Conservation (phyloP, 2,888 invertebrate species). For the Mamestra brassicae region DNA sequence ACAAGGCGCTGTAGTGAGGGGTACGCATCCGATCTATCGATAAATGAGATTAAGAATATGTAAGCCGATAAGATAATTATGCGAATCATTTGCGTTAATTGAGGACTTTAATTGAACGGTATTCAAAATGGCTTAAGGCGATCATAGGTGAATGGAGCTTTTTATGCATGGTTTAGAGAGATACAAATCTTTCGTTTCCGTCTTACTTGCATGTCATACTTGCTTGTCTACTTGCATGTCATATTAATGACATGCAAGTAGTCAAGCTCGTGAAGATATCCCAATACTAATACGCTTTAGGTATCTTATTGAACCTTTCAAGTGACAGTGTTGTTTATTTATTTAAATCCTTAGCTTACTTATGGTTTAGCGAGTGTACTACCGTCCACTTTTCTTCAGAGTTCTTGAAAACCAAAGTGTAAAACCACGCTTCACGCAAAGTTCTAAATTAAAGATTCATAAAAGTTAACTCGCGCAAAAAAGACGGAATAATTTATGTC, state of each 20-base stretch:
- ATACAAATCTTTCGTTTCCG: not conserved
- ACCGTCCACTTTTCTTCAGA: not conserved
- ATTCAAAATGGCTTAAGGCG: slow-evolving; percentile 1
- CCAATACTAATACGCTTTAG: too few species aligned
- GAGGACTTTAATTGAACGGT: slow-evolving; percentile 17
- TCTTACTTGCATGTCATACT: too few species aligned
- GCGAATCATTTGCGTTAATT: slow-evolving; percentile 29
- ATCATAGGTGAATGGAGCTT: not conserved
- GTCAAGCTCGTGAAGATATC: too few species aligned
- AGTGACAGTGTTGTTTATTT: too few species aligned
- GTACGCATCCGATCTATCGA: slow-evolving; percentile 68
- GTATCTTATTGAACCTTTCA: too few species aligned
- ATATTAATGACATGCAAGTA: too few species aligned
- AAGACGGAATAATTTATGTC: slow-evolving; percentile 24
- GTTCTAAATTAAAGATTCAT: slow-evolving; percentile 9
- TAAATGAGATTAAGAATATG: slow-evolving; percentile 61
- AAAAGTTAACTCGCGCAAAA: slow-evolving; percentile 11
- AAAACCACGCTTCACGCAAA: not conserved
- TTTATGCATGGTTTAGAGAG: not conserved
- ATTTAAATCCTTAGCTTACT: too few species aligned
- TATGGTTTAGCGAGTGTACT: not conserved
- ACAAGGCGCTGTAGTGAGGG: slow-evolving; percentile 81
- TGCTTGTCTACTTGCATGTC: too few species aligned
- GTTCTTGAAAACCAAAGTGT: not conserved
- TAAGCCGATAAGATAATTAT: slow-evolving; percentile 40